phyloP scores from a whole-genome alignment of 1,140 invertebrate species.

The Bradysia coprophila region DNA sequence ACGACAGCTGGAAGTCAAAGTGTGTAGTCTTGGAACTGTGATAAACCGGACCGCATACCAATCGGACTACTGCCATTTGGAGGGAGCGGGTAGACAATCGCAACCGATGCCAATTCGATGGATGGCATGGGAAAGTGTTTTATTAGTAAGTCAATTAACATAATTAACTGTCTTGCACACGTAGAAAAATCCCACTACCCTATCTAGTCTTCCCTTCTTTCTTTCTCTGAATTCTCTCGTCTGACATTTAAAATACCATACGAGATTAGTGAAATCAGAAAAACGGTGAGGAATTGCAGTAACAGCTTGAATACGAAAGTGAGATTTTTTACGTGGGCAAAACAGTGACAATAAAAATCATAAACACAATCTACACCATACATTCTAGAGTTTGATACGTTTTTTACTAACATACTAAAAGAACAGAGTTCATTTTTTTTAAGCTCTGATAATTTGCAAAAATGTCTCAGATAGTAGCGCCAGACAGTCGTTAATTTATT shows the following conservation, averaged over 20 bases:
- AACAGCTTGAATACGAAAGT: no score
- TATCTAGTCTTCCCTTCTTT: background rate
- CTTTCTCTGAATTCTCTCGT: background rate
- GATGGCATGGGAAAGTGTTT: constrained; percentile 69
- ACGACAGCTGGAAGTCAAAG: constrained; percentile 56
- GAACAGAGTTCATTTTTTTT: no score
- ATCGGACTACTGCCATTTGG: constrained; percentile 50
- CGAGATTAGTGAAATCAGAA: background rate
- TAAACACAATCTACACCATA: no score
- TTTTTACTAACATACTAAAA: no score
- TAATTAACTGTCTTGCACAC: no score
- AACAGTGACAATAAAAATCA: constrained; percentile 14
- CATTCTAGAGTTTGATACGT: no score
- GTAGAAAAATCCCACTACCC: background rate
- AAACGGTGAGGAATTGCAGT: constrained; percentile 3
- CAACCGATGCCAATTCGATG: constrained; percentile 53
- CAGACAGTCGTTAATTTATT: no score
- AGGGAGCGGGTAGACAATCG: constrained; percentile 27
- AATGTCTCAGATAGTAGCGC: no score
- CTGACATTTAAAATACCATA: no score
- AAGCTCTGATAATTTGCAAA: no score
- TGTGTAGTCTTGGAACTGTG: constrained; percentile 61
- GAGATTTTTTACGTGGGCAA: no score
- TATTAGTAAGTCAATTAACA: constrained; percentile 39
- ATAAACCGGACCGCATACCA: constrained; percentile 39